Evolutionary conservation across 2,888 invertebrate species (phyloP).

Genomic region (Alentia gelatinosa): DNA sequence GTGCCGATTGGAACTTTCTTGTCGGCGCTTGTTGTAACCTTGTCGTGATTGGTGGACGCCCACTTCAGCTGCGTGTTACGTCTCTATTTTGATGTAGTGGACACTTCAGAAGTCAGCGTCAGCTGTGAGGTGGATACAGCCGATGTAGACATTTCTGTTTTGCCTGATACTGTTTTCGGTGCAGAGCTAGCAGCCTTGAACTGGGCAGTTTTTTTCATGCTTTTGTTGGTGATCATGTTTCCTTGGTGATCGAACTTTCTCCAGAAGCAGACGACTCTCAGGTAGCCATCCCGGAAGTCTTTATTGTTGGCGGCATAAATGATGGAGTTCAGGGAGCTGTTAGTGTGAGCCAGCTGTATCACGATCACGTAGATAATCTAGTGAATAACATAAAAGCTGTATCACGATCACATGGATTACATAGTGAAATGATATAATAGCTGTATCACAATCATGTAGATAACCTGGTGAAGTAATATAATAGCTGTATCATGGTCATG

Average conservation of each 20-base stretch:
- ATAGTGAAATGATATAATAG: too few relatives aligned
- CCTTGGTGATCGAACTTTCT: slow-evolving; percentile 16
- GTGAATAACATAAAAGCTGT: too few relatives aligned
- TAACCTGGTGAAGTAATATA: too few relatives aligned
- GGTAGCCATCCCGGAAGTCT: slow-evolving; percentile 68
- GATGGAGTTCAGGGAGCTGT: slow-evolving; percentile 69
- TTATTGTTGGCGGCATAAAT: slow-evolving; percentile 68
- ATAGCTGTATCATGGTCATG: too few relatives aligned
- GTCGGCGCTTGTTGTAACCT: too few relatives aligned
- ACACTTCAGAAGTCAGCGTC: background rate
- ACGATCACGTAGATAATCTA: slow-evolving; percentile 66
- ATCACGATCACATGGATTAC: too few relatives aligned
- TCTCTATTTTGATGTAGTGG: too few relatives aligned
- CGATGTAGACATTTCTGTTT: too few relatives aligned
- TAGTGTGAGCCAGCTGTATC: slow-evolving; percentile 68
- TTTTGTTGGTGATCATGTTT: background rate
- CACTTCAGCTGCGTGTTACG: too few relatives aligned
- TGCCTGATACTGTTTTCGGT: background rate
- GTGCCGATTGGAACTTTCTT: too few relatives aligned
- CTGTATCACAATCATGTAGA: slow-evolving; percentile 67
- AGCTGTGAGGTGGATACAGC: background rate
- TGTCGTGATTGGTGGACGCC: too few relatives aligned
- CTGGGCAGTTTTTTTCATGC: background rate
- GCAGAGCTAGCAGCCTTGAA: background rate
- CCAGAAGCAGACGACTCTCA: slow-evolving; percentile 20